Evolutionary conservation across 37 sponge, comb jelly and placozoan species (phyloP).

Genomic region (Mnemiopsis leidyi): DNA sequence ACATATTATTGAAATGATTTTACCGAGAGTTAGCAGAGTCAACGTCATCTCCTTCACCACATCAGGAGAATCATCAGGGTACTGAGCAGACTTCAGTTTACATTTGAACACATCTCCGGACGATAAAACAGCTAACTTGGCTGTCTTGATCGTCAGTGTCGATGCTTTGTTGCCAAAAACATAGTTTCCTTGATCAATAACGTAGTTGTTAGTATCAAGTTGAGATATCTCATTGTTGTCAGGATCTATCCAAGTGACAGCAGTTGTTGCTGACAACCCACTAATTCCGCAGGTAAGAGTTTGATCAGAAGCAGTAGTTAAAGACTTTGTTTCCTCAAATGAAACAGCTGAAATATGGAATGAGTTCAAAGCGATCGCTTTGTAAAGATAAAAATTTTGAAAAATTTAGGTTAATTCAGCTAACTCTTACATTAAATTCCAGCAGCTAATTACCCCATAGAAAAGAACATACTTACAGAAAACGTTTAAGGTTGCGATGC

Average conservation of each 20-base stretch:
- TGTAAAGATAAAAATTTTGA: no score
- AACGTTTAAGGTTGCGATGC: background rate
- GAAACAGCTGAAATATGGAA: conserved; percentile 1
- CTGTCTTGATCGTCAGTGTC: background rate
- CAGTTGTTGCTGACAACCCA: background rate
- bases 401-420: no score
- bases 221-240: background rate
- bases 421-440: no score
- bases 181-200: background rate
- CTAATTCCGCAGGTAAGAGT: background rate
- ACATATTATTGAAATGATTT: background rate
- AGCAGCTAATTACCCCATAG: no score
- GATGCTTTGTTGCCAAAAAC: background rate
- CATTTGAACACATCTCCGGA: background rate
- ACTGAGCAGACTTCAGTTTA: background rate
- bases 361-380: no score
- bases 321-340: background rate
- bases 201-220: background rate
- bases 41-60: background rate
- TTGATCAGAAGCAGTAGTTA: background rate
- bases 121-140: background rate
- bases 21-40: background rate
- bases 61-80: background rate
- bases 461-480: conserved; percentile 52
- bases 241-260: background rate